Evolutionary conservation across 2,888 invertebrate genomes (phyloP).

Genomic region (Stenotaenia linearis): DNA sequence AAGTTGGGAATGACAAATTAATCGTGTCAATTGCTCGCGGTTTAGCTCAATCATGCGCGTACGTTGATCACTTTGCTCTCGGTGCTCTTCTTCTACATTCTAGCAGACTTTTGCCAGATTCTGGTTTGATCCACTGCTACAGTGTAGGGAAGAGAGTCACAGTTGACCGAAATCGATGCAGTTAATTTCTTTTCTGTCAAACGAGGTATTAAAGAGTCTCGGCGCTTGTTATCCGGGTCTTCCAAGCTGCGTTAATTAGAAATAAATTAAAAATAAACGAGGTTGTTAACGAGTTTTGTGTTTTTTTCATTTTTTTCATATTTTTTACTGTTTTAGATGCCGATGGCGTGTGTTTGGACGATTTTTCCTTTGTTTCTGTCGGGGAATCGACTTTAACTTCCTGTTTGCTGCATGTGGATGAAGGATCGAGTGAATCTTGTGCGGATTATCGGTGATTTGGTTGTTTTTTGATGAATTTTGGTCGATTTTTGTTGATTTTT

Average conservation of each 20-base stretch:
- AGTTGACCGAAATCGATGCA: background rate
- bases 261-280: too few relatives aligned
- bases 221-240: too few relatives aligned
- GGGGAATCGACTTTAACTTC: background rate
- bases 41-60: background rate
- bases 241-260: too few relatives aligned
- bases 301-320: background rate
- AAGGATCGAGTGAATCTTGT: background rate
- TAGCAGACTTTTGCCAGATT: background rate
- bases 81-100: background rate
- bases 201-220: background rate
- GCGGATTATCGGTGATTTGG: background rate
- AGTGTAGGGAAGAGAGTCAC: constrained; percentile 6
- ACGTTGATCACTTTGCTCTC: background rate
- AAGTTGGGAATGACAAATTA: background rate
- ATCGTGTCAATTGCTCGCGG: background rate
- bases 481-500: background rate
- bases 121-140: constrained; percentile 4
- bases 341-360: background rate
- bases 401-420: background rate
- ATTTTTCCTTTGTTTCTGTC: background rate
- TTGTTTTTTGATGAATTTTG: background rate
- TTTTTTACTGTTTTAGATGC: background rate
- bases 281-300: too few relatives aligned
- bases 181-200: constrained; percentile 4